Evolutionary conservation across 2,113 vertebrate species (phyloP).

Genomic region (Nesoenas mayeri): DNA sequence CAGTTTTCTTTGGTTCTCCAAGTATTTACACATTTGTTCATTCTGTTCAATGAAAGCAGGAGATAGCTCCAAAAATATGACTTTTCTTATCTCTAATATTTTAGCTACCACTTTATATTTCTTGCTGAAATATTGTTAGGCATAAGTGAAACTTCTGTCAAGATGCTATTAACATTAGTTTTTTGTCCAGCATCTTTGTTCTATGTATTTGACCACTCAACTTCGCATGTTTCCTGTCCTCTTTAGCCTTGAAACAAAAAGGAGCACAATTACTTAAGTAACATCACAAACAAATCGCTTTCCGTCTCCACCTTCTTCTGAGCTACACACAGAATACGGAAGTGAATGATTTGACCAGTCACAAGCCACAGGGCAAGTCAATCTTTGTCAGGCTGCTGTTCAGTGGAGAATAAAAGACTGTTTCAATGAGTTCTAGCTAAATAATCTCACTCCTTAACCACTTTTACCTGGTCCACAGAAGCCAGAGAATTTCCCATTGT

Average conservation of each 20-base stretch:
- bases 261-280: background rate
- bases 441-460: background rate
- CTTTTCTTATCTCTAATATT: background rate
- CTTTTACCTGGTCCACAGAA: background rate
- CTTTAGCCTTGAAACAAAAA: background rate
- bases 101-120: background rate
- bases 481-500: background rate
- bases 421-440: background rate
- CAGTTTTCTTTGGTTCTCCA: background rate
- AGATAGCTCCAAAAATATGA: background rate
- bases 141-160: background rate
- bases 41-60: background rate
- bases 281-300: background rate
- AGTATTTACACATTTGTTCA: background rate
- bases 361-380: background rate
- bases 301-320: background rate
- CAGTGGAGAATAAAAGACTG: background rate
- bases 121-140: background rate
- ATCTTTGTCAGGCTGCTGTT: background rate
- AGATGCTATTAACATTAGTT: background rate
- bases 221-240: background rate
- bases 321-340: background rate
- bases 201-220: background rate
- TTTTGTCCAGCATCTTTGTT: background rate
- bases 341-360: background rate